These are phyloP conservation scores for Lethrus apterus DNA, from an alignment of 1,140 invertebrate genomes.

Conservation along the genomic window DNA sequence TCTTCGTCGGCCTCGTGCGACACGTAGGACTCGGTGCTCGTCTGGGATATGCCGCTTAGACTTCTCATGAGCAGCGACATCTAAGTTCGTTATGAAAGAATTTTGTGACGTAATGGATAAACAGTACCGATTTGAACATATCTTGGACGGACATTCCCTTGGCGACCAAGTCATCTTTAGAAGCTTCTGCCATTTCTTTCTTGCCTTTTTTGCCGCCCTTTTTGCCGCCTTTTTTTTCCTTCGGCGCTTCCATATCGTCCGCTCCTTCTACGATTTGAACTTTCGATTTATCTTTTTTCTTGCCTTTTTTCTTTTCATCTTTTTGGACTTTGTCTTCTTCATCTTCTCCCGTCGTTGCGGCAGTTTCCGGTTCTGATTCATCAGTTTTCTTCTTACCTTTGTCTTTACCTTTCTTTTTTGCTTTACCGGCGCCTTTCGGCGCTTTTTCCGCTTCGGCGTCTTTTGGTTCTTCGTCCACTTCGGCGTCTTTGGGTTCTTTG, in stretches of 20 bases:
- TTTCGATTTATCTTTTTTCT: no score
- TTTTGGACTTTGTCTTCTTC: not conserved
- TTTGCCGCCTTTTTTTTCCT: not conserved
- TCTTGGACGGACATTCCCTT: no score
- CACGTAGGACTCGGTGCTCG: not conserved
- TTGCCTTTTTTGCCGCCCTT: not conserved
- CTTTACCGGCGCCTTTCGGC: not conserved
- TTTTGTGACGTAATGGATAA: no score
- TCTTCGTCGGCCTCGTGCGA: not conserved
- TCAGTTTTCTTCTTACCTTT: not conserved
- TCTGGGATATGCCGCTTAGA: no score
- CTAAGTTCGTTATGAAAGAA: no score
- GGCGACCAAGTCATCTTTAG: no score
- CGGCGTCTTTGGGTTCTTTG: not conserved
- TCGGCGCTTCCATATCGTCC: no score
- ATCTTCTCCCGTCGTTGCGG: not conserved
- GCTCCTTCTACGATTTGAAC: no score
- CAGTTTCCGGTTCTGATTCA: not conserved
- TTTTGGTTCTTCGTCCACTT: not conserved
- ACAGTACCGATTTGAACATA: no score
- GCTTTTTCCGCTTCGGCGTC: not conserved
- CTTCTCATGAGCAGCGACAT: no score
- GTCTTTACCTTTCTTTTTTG: not conserved
- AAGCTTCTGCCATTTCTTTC: no score
- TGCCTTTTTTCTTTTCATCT: not conserved